Evolutionary conservation across 2,888 invertebrate species (phyloP).

Genomic region (Melinaea menophilus): DNA sequence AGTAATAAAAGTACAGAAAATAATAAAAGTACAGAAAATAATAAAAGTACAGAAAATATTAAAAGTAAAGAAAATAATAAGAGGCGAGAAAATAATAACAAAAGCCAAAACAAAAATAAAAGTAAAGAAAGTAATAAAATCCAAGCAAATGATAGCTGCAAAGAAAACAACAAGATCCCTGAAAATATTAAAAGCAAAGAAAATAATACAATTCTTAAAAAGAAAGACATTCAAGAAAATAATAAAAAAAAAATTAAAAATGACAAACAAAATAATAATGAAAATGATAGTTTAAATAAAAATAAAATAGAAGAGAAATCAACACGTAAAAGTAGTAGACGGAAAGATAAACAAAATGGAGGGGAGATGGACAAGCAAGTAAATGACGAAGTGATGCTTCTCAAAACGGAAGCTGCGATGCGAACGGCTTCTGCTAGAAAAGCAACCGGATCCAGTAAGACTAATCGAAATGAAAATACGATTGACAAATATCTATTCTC

Average conservation of each 20-base stretch:
- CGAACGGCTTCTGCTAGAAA: too few species aligned
- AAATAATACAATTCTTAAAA: constrained; percentile 10
- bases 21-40: constrained; percentile 11
- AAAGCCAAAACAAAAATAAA: constrained; percentile 1
- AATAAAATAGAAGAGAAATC: constrained; percentile 10
- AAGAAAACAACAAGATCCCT: constrained; percentile 12
- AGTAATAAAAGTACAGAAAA: constrained; percentile 10
- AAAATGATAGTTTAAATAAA: constrained; percentile 15
- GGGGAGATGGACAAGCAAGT: too few species aligned
- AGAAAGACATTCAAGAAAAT: constrained; percentile 12
- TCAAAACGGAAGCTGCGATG: neutral
- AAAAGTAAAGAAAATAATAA: constrained; percentile 13
- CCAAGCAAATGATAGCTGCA: constrained; percentile 7
- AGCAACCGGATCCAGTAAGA: neutral
- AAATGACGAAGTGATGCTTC: neutral
- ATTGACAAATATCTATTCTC: constrained; percentile 1
- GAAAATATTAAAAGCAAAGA: constrained; percentile 8
- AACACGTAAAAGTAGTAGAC: neutral
- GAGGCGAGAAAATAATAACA: too few species aligned
- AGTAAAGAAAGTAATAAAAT: constrained; percentile 16
- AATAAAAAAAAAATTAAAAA: constrained; percentile 9
- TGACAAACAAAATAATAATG: neutral
- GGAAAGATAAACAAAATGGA: neutral
- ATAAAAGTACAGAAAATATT: constrained; percentile 11
- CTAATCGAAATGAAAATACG: neutral